These are phyloP conservation scores for Talpa occidentalis DNA, from an alignment of 2,113 vertebrate species.

Conservation along the genomic window DNA sequence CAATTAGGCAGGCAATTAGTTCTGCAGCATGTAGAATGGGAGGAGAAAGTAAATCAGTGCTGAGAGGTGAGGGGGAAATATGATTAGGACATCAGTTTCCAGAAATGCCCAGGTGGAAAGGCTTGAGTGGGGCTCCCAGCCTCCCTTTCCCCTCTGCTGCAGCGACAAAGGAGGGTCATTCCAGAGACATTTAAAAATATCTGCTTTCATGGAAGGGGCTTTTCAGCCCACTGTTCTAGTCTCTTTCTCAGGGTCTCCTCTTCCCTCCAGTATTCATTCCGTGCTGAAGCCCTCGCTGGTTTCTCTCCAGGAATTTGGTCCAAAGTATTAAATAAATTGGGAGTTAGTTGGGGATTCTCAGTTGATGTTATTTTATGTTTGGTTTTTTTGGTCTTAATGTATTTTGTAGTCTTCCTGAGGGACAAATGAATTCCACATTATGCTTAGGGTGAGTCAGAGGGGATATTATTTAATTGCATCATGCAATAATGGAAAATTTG, in stretches of 20 bases:
- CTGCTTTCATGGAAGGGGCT: neutral
- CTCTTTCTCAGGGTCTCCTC: neutral
- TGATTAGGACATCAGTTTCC: slow-evolving; percentile 38
- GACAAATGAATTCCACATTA: slow-evolving; percentile 4
- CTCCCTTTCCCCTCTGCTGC: neutral
- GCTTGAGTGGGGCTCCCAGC: neutral
- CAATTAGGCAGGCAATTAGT: slow-evolving; percentile 81
- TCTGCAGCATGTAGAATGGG: slow-evolving; percentile 61
- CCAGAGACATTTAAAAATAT: neutral
- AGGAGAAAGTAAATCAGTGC: slow-evolving; percentile 74
- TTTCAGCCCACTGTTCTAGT: neutral
- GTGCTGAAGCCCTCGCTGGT: neutral
- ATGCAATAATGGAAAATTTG: neutral
- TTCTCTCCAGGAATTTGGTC: slow-evolving; percentile 14
- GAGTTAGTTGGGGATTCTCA: neutral
- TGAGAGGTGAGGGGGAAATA: slow-evolving; percentile 72
- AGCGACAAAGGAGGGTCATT: neutral
- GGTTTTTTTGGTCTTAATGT: slow-evolving; percentile 5
- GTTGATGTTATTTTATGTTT: neutral
- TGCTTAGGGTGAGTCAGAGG: neutral
- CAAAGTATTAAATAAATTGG: neutral
- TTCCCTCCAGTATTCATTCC: neutral
- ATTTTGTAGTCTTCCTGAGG: neutral
- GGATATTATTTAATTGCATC: neutral
- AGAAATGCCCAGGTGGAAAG: slow-evolving; percentile 43